Evolutionary conservation across 2,797 vertebrate species (phyloP), one percentile per base, ranked within the genome.

Genomic region (Smutsia gigantea): DNA sequence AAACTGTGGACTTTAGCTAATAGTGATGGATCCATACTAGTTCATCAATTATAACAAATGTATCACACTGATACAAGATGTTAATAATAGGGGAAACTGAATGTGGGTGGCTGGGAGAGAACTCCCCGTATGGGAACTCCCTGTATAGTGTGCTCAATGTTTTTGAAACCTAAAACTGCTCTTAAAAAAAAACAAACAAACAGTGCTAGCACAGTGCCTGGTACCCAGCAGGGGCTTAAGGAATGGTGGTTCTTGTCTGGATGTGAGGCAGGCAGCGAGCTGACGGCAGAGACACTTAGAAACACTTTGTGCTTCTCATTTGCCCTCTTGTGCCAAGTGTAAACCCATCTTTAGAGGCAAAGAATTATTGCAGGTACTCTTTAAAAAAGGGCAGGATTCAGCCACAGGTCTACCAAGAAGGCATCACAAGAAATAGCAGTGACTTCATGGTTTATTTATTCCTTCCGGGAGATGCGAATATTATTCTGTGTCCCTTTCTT

Each of bases 401-500:
- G 90, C 86, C 5, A 1, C 0, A 57, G 63, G 96, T 86, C 63
- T 18, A 39, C 31, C 46, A 39, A 88, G 81, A 82, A 97, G 90
- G 91, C 83, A 82, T 0, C 18, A 34, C 71, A 39, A 96, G 61
- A 89, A 87, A 37, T 19, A 74, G 59, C 29, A 8, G 68, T 63
- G 69, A 81, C 94, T 92, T 96, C 92, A 95, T 97, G 96, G 77
- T 96, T 97, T 97, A 97, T 98, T 97, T 97, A 97, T 97, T 93
- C 78, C 91, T 97, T 93, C 77, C 86, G 84, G 81, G 93, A 92
- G 96, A 97, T 90, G 96, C 93, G 97, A 97, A 98, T 96, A 97
- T 94, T 93, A 96, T 95, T 97, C 97, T 61, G 71, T 92, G 96
- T 95, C 97, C 92, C 93, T 89, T 96, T 97, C 89, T 93, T 93